Evolutionary conservation across 2,113 vertebrate genomes (phyloP).

Genomic region (Tamias sibiricus): DNA sequence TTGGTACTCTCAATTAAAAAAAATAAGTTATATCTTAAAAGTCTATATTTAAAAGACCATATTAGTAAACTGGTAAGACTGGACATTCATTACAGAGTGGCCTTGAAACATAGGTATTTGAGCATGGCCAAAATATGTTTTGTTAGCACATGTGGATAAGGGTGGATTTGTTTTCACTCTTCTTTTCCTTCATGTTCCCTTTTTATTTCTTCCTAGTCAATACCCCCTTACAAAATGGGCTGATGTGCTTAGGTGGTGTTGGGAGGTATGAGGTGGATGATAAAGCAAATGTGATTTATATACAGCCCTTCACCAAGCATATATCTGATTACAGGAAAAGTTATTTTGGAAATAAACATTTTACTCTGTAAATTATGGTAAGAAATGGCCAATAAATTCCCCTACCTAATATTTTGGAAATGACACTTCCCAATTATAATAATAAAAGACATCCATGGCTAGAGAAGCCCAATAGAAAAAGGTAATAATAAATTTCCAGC

Average conservation of each 20-base stretch:
- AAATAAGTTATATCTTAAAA: neutral
- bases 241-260: fast-evolving
- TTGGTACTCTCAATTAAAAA: neutral
- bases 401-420: neutral
- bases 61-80: neutral
- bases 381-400: neutral
- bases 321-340: neutral
- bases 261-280: fast-evolving
- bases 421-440: neutral
- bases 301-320: neutral
- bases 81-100: neutral
- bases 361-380: neutral
- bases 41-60: neutral
- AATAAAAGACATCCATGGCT: neutral
- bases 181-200: neutral
- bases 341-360: neutral
- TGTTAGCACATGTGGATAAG: neutral
- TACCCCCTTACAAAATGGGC: neutral
- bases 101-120: neutral
- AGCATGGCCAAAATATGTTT: neutral
- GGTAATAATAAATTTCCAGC: neutral
- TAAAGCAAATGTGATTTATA: neutral
- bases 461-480: neutral
- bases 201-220: neutral
- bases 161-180: fast-evolving